Evolutionary conservation across 2,888 invertebrate species (phyloP), one percentile per base, ranked within the genome.

Genomic region (Lithophane semibrunnea): DNA sequence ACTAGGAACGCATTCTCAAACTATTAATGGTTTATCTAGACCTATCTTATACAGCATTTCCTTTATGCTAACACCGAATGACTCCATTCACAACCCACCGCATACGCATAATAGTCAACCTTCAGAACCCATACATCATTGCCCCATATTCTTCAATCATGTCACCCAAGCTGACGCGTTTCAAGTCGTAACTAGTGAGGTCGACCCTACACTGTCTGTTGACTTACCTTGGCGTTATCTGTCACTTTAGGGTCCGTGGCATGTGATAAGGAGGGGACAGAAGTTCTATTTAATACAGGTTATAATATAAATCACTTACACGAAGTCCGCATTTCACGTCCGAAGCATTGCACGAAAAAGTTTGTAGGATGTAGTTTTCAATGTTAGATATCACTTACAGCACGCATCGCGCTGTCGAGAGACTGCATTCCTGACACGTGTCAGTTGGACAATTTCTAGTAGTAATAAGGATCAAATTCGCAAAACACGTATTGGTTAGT

Each of bases 201-300:
- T 66, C 80, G 61, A 61, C 75, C 80, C 61, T 42, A 68, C 75
- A 73, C 78, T 85, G 73, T 85, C 86, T 82, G 84, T 82, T 86
- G 79, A 82, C 85, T 84, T 82, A 82, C 84, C 84, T 81, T 78
- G 47, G 3, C 73, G 72, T 81, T 85, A 84, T 85, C 85, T 84
- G 82, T 85, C 79, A 65, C 61, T 73, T 84, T 84, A 70, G 73
- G 85, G 75, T 71, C 71, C 7, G 37, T 0, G 60, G 16, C 49
- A n/a, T 3, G 16, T 47, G 56, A 47, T 52, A 75, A 60, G 13
- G 37, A 18, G 18, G 7, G 9, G 0, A 18, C 85, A 84, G 84
- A 85, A 84, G 70, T 12, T 63, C 37, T 42, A 66, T 24, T 79
- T 63, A 2, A 63, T 24, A 58, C 49, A 18, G 9, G 3, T 24